Evolutionary conservation across 2,797 vertebrate species (phyloP), one percentile per base, ranked within the genome.

Genomic region (Esox masquinongy): DNA sequence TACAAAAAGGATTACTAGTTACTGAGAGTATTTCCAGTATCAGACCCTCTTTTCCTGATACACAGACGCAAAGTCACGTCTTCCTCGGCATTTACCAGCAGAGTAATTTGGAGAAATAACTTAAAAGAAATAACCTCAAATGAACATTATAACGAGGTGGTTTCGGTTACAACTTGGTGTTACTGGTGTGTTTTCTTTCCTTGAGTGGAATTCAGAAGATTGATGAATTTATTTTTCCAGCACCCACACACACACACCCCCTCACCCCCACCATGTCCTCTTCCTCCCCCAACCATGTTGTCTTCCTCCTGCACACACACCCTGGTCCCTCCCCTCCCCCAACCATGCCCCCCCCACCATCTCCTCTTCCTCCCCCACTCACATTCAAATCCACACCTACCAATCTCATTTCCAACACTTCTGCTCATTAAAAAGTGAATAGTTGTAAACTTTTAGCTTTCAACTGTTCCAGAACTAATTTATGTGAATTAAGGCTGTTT

Each of bases 111-210:
- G 19, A 59, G 75, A 89, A 89, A 84, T 81, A 36, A 74, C 22
- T 72, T 77, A 63, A 73, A 83, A 82, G 74, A 90, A 89, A 84
- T 82, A 43, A 74, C 22, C 74, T 77, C 69, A 73, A 83, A 82
- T 72, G 81, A 73, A 80, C 74, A 69, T 84, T 89, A 68, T 83
- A 88, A 89, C 84, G 77, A 89, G 88, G 87, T 79, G 81, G 86
- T 89, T 80, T 89, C 84, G 50, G 81, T 91, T 89, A 88, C 81
- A 76, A 49, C 82, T 86, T 85, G 80, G 86, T 92, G 81, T 89
- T 87, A 82, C 80, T 24, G 24, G 81, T 79, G 68, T 85, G 83
- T 92, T 89, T 80, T 85, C 74, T 90, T 90, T 91, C 88, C 88
- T 89, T 91, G 81, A 88, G 68, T 72, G 75, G 75, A 89, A 87